These are phyloP conservation scores for Eueremaeus valkanovi DNA, from an alignment of 2,888 invertebrate species.

Conservation along the genomic window DNA sequence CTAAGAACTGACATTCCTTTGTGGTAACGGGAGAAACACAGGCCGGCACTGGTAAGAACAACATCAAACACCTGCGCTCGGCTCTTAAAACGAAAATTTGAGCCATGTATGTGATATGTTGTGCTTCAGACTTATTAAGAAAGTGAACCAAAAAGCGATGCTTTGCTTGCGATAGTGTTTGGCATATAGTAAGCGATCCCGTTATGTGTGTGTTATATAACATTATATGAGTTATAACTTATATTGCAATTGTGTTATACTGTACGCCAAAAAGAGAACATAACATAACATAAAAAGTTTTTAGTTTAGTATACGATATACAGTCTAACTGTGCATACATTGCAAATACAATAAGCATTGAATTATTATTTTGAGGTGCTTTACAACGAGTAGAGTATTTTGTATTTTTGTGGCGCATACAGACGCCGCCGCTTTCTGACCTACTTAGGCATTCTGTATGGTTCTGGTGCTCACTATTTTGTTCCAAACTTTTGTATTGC, in stretches of 20 bases:
- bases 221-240: no score
- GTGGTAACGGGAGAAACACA: slow-evolving; percentile 29
- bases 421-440: slow-evolving; percentile 17
- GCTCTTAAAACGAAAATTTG: neutral
- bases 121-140: slow-evolving; percentile 32
- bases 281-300: neutral
- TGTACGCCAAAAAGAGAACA: slow-evolving; percentile 8
- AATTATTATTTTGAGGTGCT: slow-evolving; percentile 31
- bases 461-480: slow-evolving; percentile 7
- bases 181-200: slow-evolving; percentile 23
- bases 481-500: neutral
- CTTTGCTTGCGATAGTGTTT: slow-evolving; percentile 1
- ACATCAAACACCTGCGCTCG: slow-evolving; percentile 32
- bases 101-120: slow-evolving; percentile 28
- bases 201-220: slow-evolving; percentile 18
- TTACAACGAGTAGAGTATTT: slow-evolving; percentile 4
- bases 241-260: slow-evolving; percentile 5
- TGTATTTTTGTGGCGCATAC: slow-evolving; percentile 19
- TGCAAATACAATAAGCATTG: slow-evolving; percentile 23
- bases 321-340: neutral
- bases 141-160: slow-evolving; percentile 16
- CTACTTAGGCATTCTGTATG: slow-evolving; percentile 34
- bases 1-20: slow-evolving; percentile 21
- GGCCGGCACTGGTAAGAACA: neutral
- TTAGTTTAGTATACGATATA: neutral